These are phyloP conservation scores for Pimpla rufipes DNA, from an alignment of 2,888 invertebrate species.

Conservation along the genomic window DNA sequence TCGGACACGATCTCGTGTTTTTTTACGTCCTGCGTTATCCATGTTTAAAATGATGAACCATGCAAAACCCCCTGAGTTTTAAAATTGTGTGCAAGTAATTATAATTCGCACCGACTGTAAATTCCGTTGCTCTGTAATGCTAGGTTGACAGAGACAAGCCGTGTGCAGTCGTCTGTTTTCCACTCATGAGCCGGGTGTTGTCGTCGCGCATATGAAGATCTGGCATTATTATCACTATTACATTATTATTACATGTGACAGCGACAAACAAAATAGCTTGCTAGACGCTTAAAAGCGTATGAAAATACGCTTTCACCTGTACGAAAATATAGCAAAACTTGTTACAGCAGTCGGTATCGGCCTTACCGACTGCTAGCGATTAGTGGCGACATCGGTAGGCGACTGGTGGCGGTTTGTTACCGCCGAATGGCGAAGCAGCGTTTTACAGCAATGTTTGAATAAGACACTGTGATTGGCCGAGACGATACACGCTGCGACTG, in stretches of 20 bases:
- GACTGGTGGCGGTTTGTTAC: conserved; percentile 1
- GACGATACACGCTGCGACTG: not conserved
- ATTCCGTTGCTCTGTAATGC: not conserved
- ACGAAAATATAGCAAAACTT: not conserved
- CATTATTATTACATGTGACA: not conserved
- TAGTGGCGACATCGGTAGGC: not conserved
- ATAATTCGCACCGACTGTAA: not conserved
- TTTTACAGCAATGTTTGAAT: not conserved
- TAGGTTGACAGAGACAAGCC: not conserved
- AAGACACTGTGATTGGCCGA: not conserved
- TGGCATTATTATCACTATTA: conserved; percentile 1
- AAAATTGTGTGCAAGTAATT: no score
- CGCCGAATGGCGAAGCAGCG: not conserved
- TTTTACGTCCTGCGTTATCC: no score
- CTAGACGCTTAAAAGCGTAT: not conserved
- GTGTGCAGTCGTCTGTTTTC: conserved; percentile 1
- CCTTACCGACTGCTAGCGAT: not conserved
- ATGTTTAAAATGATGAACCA: no score
- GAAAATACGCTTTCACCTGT: not conserved
- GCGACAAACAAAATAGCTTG: no score
- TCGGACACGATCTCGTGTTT: not conserved
- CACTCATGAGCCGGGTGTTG: no score
- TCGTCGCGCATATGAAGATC: no score
- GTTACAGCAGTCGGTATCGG: not conserved
- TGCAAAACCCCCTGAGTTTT: no score